These are phyloP conservation scores for Drosophila funebris DNA, from an alignment of 1,140 invertebrate species.

Conservation along the genomic window DNA sequence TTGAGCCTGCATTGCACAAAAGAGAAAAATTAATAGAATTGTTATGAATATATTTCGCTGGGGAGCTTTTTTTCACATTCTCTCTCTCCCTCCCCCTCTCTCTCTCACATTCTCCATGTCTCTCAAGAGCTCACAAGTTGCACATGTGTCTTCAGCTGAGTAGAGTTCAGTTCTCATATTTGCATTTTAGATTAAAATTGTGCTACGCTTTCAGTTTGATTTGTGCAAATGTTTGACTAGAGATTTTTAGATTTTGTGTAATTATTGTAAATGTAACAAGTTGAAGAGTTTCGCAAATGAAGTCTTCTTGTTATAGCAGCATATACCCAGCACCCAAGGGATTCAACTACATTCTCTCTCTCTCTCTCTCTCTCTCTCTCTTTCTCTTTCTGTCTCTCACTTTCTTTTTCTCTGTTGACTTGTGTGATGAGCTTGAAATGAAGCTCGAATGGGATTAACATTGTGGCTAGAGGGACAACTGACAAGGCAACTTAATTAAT, in stretches of 20 bases:
- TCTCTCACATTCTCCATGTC: neutral
- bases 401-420: conserved; percentile 19
- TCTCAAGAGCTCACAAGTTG: neutral
- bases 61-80: neutral
- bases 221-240: conserved; percentile 48
- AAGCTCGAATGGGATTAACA: conserved; percentile 27
- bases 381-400: neutral
- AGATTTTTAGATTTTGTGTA: conserved; percentile 50
- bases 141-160: conserved; percentile 22
- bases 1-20: conserved; percentile 10
- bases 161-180: conserved; percentile 25
- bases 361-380: neutral
- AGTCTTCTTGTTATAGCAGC: conserved; percentile 25
- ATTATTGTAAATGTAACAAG: conserved; percentile 49
- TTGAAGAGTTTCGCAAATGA: conserved; percentile 23
- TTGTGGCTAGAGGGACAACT: conserved; percentile 8
- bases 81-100: neutral
- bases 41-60: conserved; percentile 52
- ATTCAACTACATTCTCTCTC: neutral
- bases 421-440: conserved; percentile 20
- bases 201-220: conserved; percentile 37
- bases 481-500: conserved; percentile 33
- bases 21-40: conserved; percentile 57
- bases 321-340: neutral
- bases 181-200: conserved; percentile 50